phyloP scores from a whole-genome alignment of 2,113 vertebrate genomes.

The Phylloscopus trochiloides region DNA sequence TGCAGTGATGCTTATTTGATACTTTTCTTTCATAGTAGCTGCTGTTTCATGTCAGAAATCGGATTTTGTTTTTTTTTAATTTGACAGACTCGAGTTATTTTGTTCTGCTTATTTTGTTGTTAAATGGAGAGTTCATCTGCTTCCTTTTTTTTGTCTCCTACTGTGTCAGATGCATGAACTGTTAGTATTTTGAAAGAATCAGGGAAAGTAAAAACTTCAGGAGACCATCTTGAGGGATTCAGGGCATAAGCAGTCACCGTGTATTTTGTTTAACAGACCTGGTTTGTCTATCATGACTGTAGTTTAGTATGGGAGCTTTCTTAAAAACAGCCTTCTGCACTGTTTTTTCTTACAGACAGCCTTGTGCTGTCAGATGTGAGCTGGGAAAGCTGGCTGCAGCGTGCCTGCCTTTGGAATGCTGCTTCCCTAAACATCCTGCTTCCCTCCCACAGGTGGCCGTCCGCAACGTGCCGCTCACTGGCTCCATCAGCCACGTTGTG shows the following conservation, averaged over 20 bases:
- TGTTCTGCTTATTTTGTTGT: background rate
- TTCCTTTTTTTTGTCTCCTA: background rate
- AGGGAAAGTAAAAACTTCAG: background rate
- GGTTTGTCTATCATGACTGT: no score
- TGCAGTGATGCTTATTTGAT: background rate
- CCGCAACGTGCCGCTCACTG: constrained; percentile 80
- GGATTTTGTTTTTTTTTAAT: background rate
- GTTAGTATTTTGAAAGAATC: background rate
- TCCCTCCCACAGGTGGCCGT: constrained; percentile 74
- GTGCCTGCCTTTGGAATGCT: background rate
- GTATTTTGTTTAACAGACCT: background rate
- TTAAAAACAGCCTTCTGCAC: background rate
- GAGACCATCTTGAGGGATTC: background rate
- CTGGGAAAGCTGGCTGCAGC: background rate
- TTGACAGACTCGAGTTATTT: background rate
- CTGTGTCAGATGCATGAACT: background rate
- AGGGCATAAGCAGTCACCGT: background rate
- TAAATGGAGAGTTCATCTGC: background rate
- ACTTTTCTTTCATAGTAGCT: background rate
- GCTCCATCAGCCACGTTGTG: constrained; percentile 89
- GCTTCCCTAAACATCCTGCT: background rate
- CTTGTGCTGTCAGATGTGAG: background rate
- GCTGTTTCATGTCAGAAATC: background rate
- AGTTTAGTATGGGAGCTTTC: background rate
- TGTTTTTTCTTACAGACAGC: background rate